phyloP scores from a whole-genome alignment of 2,888 invertebrate species.

The Melipona bicolor region DNA sequence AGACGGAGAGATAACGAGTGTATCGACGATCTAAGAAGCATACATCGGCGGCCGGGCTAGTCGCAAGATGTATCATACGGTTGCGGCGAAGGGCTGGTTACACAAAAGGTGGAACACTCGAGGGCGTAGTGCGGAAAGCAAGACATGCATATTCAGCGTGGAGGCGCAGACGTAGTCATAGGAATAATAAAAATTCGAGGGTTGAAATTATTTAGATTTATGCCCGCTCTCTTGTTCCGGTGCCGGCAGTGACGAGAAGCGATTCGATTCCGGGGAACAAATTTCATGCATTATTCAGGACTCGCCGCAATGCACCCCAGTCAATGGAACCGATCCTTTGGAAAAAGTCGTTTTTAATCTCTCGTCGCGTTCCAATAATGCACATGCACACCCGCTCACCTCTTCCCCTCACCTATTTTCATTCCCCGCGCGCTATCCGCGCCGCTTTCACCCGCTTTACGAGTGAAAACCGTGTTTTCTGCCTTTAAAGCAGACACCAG shows the following conservation, averaged over 20 bases:
- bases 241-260: slow-evolving; percentile 78
- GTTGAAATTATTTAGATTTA: slow-evolving; percentile 83
- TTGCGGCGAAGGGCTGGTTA: slow-evolving; percentile 57
- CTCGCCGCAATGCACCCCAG: slow-evolving; percentile 74
- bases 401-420: background rate
- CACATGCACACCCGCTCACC: slow-evolving; percentile 41
- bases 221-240: slow-evolving; percentile 80
- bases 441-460: slow-evolving; percentile 47
- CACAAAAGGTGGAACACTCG: slow-evolving; percentile 72
- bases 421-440: background rate
- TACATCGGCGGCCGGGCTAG: slow-evolving; percentile 24
- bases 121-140: slow-evolving; percentile 67
- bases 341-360: slow-evolving; percentile 75
- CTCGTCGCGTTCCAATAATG: slow-evolving; percentile 69
- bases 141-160: slow-evolving; percentile 77
- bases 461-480: slow-evolving; percentile 46
- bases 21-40: slow-evolving; percentile 25
- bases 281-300: slow-evolving; percentile 83
- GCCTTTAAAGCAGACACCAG: slow-evolving; percentile 40
- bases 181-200: slow-evolving; percentile 81
- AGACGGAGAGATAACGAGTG: slow-evolving; percentile 30
- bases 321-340: slow-evolving; percentile 78
- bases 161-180: slow-evolving; percentile 69
- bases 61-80: slow-evolving; percentile 49
- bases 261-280: slow-evolving; percentile 81